Evolutionary conservation across 2,888 invertebrate species (phyloP).

Genomic region (Nomada fucata): DNA sequence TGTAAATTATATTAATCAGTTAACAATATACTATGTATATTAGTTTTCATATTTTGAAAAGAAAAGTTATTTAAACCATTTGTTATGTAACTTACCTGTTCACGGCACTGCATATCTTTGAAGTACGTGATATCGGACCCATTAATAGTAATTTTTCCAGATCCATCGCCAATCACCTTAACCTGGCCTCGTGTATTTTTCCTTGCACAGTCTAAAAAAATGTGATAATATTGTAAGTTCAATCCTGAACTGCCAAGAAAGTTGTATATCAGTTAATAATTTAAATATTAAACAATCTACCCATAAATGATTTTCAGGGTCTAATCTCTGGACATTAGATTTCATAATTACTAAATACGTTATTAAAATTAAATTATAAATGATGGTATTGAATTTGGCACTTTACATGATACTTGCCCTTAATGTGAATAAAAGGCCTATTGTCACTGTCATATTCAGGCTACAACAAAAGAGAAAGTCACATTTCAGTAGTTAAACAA

Average conservation of each 20-base stretch:
- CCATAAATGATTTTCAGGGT: neutral
- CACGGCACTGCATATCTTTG: constrained; percentile 88
- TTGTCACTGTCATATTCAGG: constrained; percentile 89
- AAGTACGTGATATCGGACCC: constrained; percentile 92
- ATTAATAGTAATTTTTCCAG: constrained; percentile 93
- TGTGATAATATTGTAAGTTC: neutral
- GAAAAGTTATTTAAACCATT: neutral
- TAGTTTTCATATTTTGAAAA: neutral
- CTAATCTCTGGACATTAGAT: neutral
- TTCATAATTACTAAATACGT: constrained; percentile 18
- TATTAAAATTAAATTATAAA: constrained; percentile 18
- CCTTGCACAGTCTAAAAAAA: constrained; percentile 87
- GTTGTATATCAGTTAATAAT: neutral
- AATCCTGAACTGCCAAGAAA: neutral
- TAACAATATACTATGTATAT: neutral
- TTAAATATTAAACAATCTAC: neutral
- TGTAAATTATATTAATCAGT: neutral
- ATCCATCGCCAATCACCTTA: constrained; percentile 92
- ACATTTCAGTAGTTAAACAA: neutral
- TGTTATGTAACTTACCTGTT: constrained; percentile 87
- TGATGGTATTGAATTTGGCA: constrained; percentile 28
- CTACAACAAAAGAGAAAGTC: constrained; percentile 79
- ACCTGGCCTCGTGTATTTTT: constrained; percentile 91
- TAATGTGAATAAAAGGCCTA: constrained; percentile 86
- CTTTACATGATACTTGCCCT: constrained; percentile 62